phyloP scores from a whole-genome alignment of 2,888 invertebrate species.

The Xanthia icteritia region DNA sequence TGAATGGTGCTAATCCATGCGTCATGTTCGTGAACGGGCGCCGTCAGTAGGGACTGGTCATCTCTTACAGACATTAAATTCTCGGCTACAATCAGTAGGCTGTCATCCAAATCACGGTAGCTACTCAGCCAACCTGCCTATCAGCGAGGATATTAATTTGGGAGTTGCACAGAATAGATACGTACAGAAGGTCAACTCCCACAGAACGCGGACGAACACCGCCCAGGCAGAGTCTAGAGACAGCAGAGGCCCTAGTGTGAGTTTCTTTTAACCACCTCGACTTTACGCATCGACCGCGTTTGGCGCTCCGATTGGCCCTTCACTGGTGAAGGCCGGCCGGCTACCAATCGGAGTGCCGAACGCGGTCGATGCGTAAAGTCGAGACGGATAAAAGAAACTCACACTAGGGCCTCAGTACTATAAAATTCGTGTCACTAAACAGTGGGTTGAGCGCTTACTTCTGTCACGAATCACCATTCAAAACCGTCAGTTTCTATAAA shows the following conservation, averaged over 20 bases:
- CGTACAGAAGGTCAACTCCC: slow-evolving; percentile 7
- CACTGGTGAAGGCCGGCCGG: too few relatives aligned
- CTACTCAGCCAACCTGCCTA: slow-evolving; percentile 43
- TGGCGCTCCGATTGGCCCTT: too few relatives aligned
- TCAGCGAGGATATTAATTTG: slow-evolving; percentile 66
- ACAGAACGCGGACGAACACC: neutral
- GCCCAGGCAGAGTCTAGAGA: neutral
- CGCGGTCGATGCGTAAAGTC: too few relatives aligned
- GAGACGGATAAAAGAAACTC: too few relatives aligned
- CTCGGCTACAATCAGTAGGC: slow-evolving; percentile 44
- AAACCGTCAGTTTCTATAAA: neutral
- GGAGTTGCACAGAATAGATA: neutral
- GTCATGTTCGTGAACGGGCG: too few relatives aligned
- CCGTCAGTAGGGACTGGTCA: too few relatives aligned
- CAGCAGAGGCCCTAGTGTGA: too few relatives aligned
- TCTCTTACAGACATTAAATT: slow-evolving; percentile 30
- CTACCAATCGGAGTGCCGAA: too few relatives aligned
- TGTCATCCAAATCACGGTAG: slow-evolving; percentile 39
- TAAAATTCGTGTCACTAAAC: neutral
- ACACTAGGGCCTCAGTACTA: too few relatives aligned
- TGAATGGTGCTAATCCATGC: too few relatives aligned
- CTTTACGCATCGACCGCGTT: too few relatives aligned
- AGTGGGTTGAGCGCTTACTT: neutral
- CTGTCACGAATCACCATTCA: neutral
- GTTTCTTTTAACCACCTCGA: too few relatives aligned